Evolutionary conservation across 2,797 vertebrate species (phyloP), one percentile per base, ranked within the genome.

Genomic region (Sebastiscus tertius): DNA sequence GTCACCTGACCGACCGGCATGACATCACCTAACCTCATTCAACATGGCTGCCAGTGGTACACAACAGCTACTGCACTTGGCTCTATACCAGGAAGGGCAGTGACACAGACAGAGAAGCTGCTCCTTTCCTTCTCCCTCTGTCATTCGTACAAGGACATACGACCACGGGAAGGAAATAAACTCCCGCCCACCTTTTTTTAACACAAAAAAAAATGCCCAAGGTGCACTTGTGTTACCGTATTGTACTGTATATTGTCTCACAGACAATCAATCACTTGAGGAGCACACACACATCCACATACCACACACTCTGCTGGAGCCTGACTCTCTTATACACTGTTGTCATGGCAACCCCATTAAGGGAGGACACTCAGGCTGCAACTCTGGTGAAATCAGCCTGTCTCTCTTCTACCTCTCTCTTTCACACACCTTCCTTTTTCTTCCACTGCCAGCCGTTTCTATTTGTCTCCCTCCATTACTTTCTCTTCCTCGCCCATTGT

Each of bases 261-360:
- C 67, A 79, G 58, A 89, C 88, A 79, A 87, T 92, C 91, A 88
- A 82, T 92, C 87, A 93, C 83, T 88, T 83, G 81, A 84, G 79
- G 73, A 77, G 76, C 55, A 66, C 81, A 75, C 85, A 82, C 83
- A 83, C 79, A 75, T 63, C 76, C 83, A 80, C 77, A 81, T 82
- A 89, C 83, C 82, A 79, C 89, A 94, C 88, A 88, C 90, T 84
- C 88, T 75, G 70, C 90, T 92, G 81, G 87, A 85, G 91, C 88
- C 93, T 93, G 89, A 90, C 92, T 93, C 92, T 88, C 90, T 94
- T 94, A 94, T 94, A 94, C 92, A 89, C 86, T 90, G 95, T 96
- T 95, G 96, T 96, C 95, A 96, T 96, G 93, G 95, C 93, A 96
- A 96, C 96, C 92, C 92, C 90, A 95, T 96, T 95, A 96, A 95